Evolutionary conservation across 64 coral and sea anemone genomes (phyloP).

Genomic region (Dendronephthya gigantea): DNA sequence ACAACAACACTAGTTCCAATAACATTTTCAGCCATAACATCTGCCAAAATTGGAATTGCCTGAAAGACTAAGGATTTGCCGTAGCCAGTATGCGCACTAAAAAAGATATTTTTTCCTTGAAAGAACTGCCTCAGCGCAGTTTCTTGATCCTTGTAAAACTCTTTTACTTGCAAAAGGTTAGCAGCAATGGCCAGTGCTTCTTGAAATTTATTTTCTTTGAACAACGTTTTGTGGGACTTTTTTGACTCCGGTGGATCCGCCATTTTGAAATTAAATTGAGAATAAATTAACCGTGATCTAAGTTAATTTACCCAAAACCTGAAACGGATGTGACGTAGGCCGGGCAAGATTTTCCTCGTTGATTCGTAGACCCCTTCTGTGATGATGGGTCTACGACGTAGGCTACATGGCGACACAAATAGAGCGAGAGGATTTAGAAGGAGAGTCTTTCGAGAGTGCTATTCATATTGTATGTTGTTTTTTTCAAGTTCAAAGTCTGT

Average conservation of each 20-base stretch:
- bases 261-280: background rate
- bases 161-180: background rate
- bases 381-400: no score
- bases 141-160: background rate
- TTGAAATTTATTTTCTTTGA: background rate
- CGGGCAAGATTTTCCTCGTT: no score
- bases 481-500: background rate
- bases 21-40: background rate
- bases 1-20: slow-evolving; percentile 1
- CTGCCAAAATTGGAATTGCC: background rate
- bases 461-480: background rate
- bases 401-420: no score
- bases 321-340: no score
- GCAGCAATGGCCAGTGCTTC: background rate
- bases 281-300: no score
- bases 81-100: slow-evolving; percentile 15
- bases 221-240: background rate
- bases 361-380: no score
- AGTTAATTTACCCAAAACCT: no score
- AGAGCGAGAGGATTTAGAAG: no score
- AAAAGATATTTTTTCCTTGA: slow-evolving; percentile 16
- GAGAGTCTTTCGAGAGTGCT: no score
- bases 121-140: background rate
- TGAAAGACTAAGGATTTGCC: slow-evolving; percentile 8
- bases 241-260: background rate